phyloP scores from a whole-genome alignment of 2,797 vertebrate genomes.

The Chiloscyllium punctatum region DNA sequence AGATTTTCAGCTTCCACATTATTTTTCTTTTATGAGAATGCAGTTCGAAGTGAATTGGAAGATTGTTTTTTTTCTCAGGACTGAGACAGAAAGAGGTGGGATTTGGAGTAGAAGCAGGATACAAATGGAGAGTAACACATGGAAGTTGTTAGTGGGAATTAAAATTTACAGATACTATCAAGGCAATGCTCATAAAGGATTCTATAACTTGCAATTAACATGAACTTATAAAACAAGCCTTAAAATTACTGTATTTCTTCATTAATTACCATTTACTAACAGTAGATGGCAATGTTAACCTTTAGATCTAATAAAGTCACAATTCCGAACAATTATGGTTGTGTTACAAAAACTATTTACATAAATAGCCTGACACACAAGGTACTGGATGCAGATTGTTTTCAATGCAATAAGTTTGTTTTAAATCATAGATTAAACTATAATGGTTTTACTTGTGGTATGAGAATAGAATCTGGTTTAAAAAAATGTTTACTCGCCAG shows the following conservation, averaged over 20 bases:
- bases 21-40: too few relatives aligned
- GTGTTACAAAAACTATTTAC: background rate
- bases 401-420: background rate
- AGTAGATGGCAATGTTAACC: constrained; percentile 35
- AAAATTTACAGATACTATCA: constrained; percentile 11
- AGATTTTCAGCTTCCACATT: too few relatives aligned
- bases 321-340: background rate
- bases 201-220: background rate
- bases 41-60: too few relatives aligned
- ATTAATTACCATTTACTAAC: background rate
- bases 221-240: background rate
- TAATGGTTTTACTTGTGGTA: background rate
- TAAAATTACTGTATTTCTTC: background rate
- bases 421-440: background rate
- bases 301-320: background rate
- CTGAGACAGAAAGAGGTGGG: background rate
- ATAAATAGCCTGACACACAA: background rate
- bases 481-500: background rate
- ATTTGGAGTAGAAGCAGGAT: background rate
- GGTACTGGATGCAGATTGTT: background rate
- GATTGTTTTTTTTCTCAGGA: too few relatives aligned
- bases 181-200: background rate
- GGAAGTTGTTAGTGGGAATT: background rate
- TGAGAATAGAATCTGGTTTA: background rate
- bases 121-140: background rate